Evolutionary conservation across 1,140 invertebrate species (phyloP), one percentile per base, ranked within the genome.

Genomic region (Polypedilum vanderplanki): DNA sequence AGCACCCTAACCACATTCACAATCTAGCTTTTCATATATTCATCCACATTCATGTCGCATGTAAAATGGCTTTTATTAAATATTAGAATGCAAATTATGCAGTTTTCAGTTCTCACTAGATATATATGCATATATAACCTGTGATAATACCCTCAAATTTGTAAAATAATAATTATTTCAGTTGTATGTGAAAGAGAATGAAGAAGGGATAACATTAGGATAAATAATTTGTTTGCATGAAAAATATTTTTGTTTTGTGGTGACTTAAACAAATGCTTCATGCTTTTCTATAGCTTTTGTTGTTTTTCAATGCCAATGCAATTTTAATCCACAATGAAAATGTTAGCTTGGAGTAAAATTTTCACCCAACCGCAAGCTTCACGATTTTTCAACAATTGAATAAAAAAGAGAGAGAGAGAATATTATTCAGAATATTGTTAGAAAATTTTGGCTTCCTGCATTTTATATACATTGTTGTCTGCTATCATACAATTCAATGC

Each of bases 101-200:
- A 57, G n/a, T n/a, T n/a, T n/a, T n/a, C n/a, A n/a, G n/a, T 57
- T 57, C n/a, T 57, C 46, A 57, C n/a, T 57, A 57, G 46, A 57
- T 33, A 33, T 33, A 33, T 33, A 33, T 33, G 24, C 24, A 57
- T 57, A 1, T 12, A 57, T n/a, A 57, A 57, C 46, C 12, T 57
- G 46, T 57, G 46, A 57, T 57, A 57, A 57, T 57, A 12, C n/a
- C 46, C 12, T n/a, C 9, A 46, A 46, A 46, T 12, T 46, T n/a
- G 8, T 57, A 57, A 57, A 57, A 57, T 57, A n/a, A 57, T 57
- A n/a, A 57, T 57, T 12, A 57, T 57, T 57, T 57, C n/a, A n/a
- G 24, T n/a, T n/a, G n/a, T n/a, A n/a, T n/a, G n/a, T n/a, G n/a
- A n/a, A n/a, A 33, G 24, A 33, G n/a, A 57, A 15, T 4, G 46